Evolutionary conservation across 1,140 invertebrate species (phyloP), one percentile per base, ranked within the genome.

Genomic region (Melipona quadrifasciata): DNA sequence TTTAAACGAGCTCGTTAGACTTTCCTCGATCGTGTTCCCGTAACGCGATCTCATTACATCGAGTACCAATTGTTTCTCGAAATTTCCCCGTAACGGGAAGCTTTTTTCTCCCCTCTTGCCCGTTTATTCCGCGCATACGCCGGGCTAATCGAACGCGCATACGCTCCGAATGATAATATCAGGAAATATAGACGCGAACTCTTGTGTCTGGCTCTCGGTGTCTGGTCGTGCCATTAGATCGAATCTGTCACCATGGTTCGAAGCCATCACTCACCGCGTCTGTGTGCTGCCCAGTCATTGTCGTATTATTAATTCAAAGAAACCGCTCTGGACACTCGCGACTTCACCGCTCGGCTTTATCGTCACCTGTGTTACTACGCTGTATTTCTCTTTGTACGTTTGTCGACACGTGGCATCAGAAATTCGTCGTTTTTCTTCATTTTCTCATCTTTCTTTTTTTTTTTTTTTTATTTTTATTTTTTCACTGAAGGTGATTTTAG

Each of bases 1-100:
- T 57, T 74, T 24, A 57, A 74, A 74, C 31, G 21, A 24, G 51
- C 73, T 74, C 31, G 53, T 74, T 74, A 74, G 27, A 27, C 51
- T 5, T 31, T 21, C 12, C 6, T 73, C 27, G 31, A 57, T 1
- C 53, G 31, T 24, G 51, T 74, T 34, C 31, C 27, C 21, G 14
- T 34, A 27, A 27, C 21, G n/a, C n/a, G 53, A 24, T 31, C 34
- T 55, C 47, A n/a, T 74, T n/a, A 24, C 16, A n/a, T 57, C 47
- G 27, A 74, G 31, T 34, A 57, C 11, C 19, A 17, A 34, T 31
- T 16, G 31, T 51, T 34, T 27, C 68, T 24, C 34, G 39, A 51
- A 47, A 71, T 39, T 71, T 51, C 14, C 11, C 14, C 14, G 24
- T 47, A 47, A 71, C 24, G 34, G 34, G 21, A 31, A 19, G 19